Percentiles rank a stretch among this genome's conserved stretches.
phyloP scores from a whole-genome alignment of 2,888 invertebrate genomes.

The Seira sanloemensis region DNA sequence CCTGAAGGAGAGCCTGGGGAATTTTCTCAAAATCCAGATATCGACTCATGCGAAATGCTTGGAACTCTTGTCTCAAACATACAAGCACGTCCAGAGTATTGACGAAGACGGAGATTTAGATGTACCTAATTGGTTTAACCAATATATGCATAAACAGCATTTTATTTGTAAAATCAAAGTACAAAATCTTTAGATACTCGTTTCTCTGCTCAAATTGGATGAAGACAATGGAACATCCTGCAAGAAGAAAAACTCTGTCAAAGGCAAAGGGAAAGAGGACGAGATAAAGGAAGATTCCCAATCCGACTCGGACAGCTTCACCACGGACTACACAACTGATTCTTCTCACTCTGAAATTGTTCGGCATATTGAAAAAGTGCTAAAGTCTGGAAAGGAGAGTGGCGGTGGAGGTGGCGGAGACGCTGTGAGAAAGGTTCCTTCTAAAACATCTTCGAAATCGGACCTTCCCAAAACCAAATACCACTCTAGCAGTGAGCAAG shows the following conservation, averaged over 20 bases:
- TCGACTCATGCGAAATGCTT: slow-evolving; percentile 54
- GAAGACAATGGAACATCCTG: neutral
- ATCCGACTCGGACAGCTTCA: neutral
- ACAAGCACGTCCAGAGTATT: slow-evolving; percentile 56
- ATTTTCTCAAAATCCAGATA: slow-evolving; percentile 62
- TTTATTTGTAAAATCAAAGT: neutral
- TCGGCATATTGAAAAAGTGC: slow-evolving; percentile 4
- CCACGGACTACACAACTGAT: too few species aligned
- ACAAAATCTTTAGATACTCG: neutral
- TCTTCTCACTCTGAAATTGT: slow-evolving; percentile 10
- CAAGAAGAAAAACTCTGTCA: neutral
- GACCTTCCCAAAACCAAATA: neutral
- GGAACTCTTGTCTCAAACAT: slow-evolving; percentile 60
- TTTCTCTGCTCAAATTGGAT: neutral
- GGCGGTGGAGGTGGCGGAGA: too few species aligned
- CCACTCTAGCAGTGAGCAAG: neutral
- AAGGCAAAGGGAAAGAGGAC: neutral
- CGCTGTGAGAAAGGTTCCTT: too few species aligned
- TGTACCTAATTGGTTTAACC: too few species aligned
- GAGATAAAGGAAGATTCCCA: neutral
- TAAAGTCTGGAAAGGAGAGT: too few species aligned
- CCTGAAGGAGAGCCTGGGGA: slow-evolving; percentile 58
- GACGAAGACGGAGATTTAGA: slow-evolving; percentile 65
- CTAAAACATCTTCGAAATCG: neutral
- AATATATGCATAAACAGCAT: too few species aligned